Conservation (phyloP, 2,888 invertebrate genomes). For the Arrhopalites spinosus region DNA sequence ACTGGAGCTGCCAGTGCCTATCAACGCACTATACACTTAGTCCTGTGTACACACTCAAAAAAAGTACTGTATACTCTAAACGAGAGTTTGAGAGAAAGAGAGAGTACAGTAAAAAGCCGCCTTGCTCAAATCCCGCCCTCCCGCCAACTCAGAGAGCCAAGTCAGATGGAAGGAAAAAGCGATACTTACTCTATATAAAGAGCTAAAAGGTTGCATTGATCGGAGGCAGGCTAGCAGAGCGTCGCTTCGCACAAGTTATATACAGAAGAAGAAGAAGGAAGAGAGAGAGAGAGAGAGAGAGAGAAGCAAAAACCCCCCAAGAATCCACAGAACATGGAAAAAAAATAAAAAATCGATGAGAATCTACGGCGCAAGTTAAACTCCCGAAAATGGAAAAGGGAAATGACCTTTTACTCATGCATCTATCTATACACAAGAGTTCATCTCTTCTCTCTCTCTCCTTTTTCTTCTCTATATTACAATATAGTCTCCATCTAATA, state of each 20-base stretch:
- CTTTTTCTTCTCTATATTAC: background rate
- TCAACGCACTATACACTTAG: background rate
- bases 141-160: background rate
- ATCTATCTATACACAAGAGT: background rate
- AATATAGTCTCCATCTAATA: background rate
- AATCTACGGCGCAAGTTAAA: conserved; percentile 7
- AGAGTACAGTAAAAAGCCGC: too few relatives aligned
- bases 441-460: conserved; percentile 13
- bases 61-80: too few relatives aligned
- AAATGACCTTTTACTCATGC: background rate
- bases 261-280: too few relatives aligned
- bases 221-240: background rate
- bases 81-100: too few relatives aligned
- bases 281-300: too few relatives aligned
- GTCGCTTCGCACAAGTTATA: too few relatives aligned
- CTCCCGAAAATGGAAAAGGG: background rate
- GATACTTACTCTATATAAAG: background rate
- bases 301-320: background rate
- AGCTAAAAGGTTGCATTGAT: conserved; percentile 12
- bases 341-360: conserved; percentile 3
- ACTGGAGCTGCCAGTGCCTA: background rate
- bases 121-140: too few relatives aligned
- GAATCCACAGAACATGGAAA: conserved; percentile 10
- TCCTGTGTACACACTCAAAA: background rate
- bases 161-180: background rate